Evolutionary conservation across 2,888 invertebrate genomes (phyloP).

Genomic region (Osedax frankpressi): DNA sequence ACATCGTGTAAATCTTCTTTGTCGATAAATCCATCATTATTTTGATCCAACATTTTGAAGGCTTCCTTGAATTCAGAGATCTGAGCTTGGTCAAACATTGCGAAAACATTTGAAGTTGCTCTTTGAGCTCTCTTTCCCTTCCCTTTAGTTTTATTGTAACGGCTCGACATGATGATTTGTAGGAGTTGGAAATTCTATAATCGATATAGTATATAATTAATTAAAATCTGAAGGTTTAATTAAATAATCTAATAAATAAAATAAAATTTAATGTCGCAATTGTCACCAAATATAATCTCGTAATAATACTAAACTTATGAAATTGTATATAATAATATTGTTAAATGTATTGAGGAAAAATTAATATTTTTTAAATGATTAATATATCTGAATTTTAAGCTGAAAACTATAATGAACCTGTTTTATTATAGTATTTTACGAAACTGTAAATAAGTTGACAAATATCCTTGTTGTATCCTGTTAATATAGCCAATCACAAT

Average conservation of each 20-base stretch:
- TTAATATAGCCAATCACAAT: background rate
- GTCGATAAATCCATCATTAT: slow-evolving; percentile 94
- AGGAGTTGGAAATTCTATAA: too few species aligned
- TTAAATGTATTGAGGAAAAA: too few species aligned
- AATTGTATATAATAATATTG: too few species aligned
- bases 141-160: slow-evolving; percentile 79
- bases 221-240: too few species aligned
- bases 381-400: too few species aligned
- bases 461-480: background rate
- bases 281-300: background rate
- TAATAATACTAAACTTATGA: too few species aligned
- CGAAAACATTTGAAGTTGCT: slow-evolving; percentile 97
- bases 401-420: background rate
- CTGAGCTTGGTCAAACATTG: slow-evolving; percentile 99
- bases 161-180: slow-evolving; percentile 65
- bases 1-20: slow-evolving; percentile 97
- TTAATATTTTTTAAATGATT: too few species aligned
- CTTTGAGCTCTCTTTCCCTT: slow-evolving; percentile 89
- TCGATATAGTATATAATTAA: too few species aligned
- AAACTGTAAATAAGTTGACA: background rate
- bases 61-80: slow-evolving; percentile 99
- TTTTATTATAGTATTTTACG: background rate
- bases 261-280: background rate
- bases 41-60: slow-evolving; percentile 99
- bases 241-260: background rate